A percentile compares a stretch with the other conserved stretches of the same genome.
These are phyloP conservation scores for Caenorhabditis sp. DNA, from an alignment of 2,888 invertebrate genomes.

Conservation along the genomic window DNA sequence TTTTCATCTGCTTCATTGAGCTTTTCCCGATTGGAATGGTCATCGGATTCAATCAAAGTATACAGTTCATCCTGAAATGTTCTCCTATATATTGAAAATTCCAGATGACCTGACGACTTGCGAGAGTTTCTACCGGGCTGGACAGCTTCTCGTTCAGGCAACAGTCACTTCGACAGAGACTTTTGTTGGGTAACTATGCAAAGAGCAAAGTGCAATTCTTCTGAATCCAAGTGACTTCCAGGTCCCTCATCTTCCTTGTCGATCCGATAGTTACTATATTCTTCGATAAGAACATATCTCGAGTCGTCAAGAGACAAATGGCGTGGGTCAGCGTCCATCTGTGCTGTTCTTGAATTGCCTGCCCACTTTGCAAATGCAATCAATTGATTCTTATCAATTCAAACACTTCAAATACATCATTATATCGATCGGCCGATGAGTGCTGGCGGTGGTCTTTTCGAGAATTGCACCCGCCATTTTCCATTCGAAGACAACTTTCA, in stretches of 20 bases:
- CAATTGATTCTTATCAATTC: conserved; percentile 19
- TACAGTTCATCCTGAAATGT: background rate
- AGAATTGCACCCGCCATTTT: conserved; percentile 26
- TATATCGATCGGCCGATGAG: conserved; percentile 16
- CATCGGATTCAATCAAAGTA: conserved; percentile 29
- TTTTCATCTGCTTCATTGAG: conserved; percentile 32
- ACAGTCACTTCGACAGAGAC: conserved; percentile 20
- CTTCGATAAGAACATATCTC: conserved; percentile 37
- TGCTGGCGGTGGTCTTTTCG: conserved; percentile 19
- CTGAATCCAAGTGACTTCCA: conserved; percentile 4
- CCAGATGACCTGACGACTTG: conserved; percentile 19
- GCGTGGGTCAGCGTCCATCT: conserved; percentile 15
- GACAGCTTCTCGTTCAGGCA: conserved; percentile 18
- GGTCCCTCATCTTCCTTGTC: conserved; percentile 25
- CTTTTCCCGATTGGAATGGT: conserved; percentile 30
- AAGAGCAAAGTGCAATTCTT: no score
- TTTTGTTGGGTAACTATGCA: conserved; percentile 14
- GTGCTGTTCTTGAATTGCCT: background rate
- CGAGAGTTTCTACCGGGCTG: conserved; percentile 36
- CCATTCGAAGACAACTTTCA: conserved; percentile 26
- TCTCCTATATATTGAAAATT: background rate
- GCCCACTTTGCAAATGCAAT: no score
- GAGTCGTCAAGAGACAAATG: conserved; percentile 12
- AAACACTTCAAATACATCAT: conserved; percentile 31
- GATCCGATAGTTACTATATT: conserved; percentile 34